Conservation (phyloP, 37 sponge, comb jelly and placozoan genomes). For the Beroe forskalii region DNA sequence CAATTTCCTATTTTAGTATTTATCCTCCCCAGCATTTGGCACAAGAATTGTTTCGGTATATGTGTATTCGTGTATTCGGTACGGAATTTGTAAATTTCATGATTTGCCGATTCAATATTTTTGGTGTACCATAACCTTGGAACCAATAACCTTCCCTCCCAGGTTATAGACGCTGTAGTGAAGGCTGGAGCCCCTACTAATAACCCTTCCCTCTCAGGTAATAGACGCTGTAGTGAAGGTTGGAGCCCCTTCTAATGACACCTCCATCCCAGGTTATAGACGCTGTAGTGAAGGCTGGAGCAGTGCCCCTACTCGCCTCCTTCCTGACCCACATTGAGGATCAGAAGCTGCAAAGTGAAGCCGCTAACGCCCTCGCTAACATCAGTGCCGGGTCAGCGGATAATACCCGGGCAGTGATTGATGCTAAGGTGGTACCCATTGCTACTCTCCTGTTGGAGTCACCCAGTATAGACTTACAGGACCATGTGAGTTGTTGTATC, state of each 20-base stretch:
- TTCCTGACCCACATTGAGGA: slow-evolving; percentile 62
- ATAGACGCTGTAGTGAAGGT: slow-evolving; percentile 24
- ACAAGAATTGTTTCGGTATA: too few relatives aligned
- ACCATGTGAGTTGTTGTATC: slow-evolving; percentile 15
- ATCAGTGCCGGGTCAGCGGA: slow-evolving; percentile 64
- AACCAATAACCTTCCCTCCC: too few relatives aligned
- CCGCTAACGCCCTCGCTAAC: slow-evolving; percentile 60
- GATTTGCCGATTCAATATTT: too few relatives aligned
- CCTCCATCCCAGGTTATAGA: slow-evolving; percentile 21
- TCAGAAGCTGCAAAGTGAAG: slow-evolving; percentile 56
- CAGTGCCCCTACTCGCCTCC: slow-evolving; percentile 11
- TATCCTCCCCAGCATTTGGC: too few relatives aligned
- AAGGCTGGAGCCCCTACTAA: slow-evolving; percentile 50
- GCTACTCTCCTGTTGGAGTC: slow-evolving; percentile 46
- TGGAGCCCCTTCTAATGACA: too few relatives aligned
- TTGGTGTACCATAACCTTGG: too few relatives aligned
- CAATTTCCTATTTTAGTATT: too few relatives aligned
- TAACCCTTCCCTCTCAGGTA: too few relatives aligned
- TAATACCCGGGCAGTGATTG: slow-evolving; percentile 61
- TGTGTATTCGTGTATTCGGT: too few relatives aligned
- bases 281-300: slow-evolving; percentile 49
- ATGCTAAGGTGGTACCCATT: slow-evolving; percentile 49
- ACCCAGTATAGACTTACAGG: slow-evolving; percentile 59
- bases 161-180: slow-evolving; percentile 20
- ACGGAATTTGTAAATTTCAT: too few relatives aligned